Base-by-base conservation (phyloP, 2,113 vertebrate species). In the Potamarius usumacintae region DNA sequence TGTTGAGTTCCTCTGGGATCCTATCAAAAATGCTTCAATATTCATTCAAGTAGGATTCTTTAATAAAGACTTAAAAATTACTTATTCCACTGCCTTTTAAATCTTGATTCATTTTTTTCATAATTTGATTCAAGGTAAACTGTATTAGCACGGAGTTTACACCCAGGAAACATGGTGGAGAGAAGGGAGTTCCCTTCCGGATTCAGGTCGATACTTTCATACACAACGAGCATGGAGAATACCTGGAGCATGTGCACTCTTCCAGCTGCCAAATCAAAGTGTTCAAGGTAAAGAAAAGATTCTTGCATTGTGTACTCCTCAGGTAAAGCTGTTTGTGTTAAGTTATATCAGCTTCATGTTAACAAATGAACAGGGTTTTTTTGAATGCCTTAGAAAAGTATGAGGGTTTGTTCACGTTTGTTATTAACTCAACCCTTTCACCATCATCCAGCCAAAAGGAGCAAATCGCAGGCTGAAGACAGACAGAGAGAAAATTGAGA, bases 101-200 rank as follows among this genome's bases (percentile, higher is more conserved):
- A 58, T 80, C 57, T 14, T 17, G 4, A 27, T 79, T 79, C 4
- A 34, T 34, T 20, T 81, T 12, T 3, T 60, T 60, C 10, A 20
- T 67, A 52, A 48, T 81, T n/a, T 67, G 63, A 71, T 50, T 82
- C 82, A 90, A 99, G 97, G 97, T 99, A 25, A 97, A 99, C 92
- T 99, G 98, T 91, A 98, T 99, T 94, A 99, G 97, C 92, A 99
- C 97, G 0, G 98, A 99, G 91, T 99, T 99, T 93, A 99, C 98
- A 63, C 96, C 96, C 53, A 94, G 97, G 92, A 99, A 99, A 88
- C 98, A 99, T 0, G 98, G 98, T 1, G 98, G 98, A 1, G 97
- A 99, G 94, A 99, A 99, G 85, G 98, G 98, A 0, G 97, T 99
- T 50, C 97, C 97, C 4, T 99, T 99, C 86, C 95, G 97, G 10